Evolutionary conservation across 2,888 invertebrate genomes (phyloP).

Genomic region (Lasioglossum leucozonium): DNA sequence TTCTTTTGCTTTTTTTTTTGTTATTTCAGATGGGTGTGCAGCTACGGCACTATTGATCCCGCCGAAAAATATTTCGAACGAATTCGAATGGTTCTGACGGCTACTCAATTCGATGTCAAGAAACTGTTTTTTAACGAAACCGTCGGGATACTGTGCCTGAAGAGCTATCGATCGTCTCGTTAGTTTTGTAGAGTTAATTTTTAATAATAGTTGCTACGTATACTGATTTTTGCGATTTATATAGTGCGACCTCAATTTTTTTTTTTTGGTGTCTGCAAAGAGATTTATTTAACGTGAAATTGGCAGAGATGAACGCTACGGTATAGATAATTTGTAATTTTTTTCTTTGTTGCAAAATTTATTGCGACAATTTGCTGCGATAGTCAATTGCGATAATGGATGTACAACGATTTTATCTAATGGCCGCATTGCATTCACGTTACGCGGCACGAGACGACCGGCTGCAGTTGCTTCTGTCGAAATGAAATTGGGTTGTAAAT

Average conservation of each 20-base stretch:
- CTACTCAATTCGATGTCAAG: neutral
- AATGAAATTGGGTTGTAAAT: slow-evolving; percentile 6
- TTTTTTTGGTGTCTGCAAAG: accelerated
- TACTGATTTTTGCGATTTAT: too few relatives aligned
- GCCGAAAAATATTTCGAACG: neutral
- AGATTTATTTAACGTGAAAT: neutral
- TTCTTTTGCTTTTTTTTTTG: neutral
- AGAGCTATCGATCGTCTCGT: neutral
- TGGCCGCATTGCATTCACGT: neutral
- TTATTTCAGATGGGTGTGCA: neutral
- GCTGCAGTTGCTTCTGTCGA: neutral
- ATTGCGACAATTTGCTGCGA: neutral
- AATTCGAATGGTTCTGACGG: neutral
- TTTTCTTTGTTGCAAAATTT: too few relatives aligned
- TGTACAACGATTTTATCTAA: neutral
- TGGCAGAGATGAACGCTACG: neutral
- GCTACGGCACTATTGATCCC: neutral
- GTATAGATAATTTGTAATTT: neutral
- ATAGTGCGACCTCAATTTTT: too few relatives aligned
- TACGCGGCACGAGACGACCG: neutral
- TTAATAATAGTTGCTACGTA: too few relatives aligned
- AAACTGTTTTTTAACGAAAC: neutral
- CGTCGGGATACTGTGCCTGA: neutral
- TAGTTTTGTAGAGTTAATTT: neutral
- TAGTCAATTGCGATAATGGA: neutral